A percentile compares a stretch with the other conserved stretches of the same genome.
Evolutionary conservation across 1,140 invertebrate genomes (phyloP).

Genomic region (Pogonomyrmex barbatus): DNA sequence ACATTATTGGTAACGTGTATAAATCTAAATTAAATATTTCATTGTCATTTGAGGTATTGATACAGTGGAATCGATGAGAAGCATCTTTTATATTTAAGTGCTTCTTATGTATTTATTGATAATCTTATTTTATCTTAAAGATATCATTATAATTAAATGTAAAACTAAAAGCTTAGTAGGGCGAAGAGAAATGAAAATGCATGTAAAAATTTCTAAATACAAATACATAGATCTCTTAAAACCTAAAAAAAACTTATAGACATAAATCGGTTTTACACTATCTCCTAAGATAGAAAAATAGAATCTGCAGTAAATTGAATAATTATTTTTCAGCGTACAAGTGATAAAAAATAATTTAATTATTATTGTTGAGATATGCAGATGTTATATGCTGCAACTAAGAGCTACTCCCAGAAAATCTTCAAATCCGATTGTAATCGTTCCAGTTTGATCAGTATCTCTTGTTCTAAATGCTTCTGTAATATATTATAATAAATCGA

Average conservation of each 20-base stretch:
- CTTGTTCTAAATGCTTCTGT: conserved; percentile 92
- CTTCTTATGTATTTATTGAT: conserved; percentile 45
- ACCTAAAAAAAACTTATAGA: not conserved
- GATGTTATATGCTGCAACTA: conserved; percentile 88
- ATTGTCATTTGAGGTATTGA: conserved; percentile 73
- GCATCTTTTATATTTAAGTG: not conserved
- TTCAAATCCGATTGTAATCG: conserved; percentile 93
- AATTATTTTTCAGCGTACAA: not conserved
- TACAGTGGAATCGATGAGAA: not conserved
- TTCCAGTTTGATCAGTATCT: conserved; percentile 91
- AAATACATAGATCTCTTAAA: conserved; percentile 12
- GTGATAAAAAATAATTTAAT: conserved; percentile 1
- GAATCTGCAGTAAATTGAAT: not conserved
- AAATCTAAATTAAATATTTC: conserved; percentile 9
- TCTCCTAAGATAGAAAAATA: conserved; percentile 42
- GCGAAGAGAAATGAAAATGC: not conserved
- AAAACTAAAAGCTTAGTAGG: conserved; percentile 18
- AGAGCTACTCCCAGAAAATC: conserved; percentile 93
- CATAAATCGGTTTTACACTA: not conserved
- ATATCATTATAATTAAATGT: conserved; percentile 22
- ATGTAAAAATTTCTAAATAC: conserved; percentile 5
- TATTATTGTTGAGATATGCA: conserved; percentile 9
- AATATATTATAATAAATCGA: conserved; percentile 68
- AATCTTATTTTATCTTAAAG: conserved; percentile 25
- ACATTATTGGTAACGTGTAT: not conserved